phyloP scores from a whole-genome alignment of 2,888 invertebrate genomes.

The Gymnocheta viridis region DNA sequence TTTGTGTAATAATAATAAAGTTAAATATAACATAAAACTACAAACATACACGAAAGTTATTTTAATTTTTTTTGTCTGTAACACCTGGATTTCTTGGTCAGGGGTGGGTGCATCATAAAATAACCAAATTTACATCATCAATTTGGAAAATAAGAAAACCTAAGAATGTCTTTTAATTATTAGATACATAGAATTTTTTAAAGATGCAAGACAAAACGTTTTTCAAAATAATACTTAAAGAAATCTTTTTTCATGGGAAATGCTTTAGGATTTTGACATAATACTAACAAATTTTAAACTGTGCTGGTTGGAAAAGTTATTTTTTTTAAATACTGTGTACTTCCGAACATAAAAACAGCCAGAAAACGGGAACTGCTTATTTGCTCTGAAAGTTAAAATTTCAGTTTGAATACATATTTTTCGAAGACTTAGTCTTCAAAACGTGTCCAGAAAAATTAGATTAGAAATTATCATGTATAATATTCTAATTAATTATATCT shows the following conservation, averaged over 20 bases:
- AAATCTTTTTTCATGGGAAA: neutral
- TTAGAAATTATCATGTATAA: no score
- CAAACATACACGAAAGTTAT: no score
- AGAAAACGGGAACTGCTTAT: no score
- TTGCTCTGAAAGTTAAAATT: no score
- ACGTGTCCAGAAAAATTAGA: no score
- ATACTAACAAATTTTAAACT: neutral
- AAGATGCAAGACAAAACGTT: neutral
- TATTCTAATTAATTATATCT: no score
- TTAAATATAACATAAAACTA: no score
- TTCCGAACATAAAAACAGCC: neutral
- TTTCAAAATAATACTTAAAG: slow-evolving; percentile 10
- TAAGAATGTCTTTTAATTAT: neutral
- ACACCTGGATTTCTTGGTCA: no score
- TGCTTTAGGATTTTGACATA: neutral
- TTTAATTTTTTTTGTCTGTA: no score
- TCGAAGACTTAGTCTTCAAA: no score
- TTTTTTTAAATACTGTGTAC: neutral
- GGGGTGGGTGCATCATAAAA: no score
- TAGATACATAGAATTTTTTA: neutral
- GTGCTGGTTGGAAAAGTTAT: neutral
- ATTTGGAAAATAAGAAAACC: neutral
- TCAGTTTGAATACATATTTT: no score
- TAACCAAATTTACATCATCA: neutral
- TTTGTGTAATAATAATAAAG: neutral